A percentile compares a stretch with the other conserved stretches of the same genome.
Evolutionary conservation across 1,140 invertebrate species (phyloP).

Genomic region (Pseudachorutes palmiensis): DNA sequence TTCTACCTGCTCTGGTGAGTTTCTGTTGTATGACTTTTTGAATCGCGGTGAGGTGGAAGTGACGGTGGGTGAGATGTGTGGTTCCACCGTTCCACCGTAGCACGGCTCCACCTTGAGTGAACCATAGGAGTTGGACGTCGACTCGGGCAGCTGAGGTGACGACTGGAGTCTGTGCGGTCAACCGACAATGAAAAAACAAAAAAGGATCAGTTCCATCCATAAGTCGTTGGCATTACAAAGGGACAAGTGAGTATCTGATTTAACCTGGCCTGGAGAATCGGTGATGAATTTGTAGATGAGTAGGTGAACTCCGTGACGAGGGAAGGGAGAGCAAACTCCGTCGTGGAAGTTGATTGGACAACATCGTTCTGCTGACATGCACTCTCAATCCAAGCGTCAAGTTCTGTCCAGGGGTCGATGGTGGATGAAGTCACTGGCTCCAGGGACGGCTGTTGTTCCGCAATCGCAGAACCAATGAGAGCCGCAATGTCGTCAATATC

Average conservation of each 20-base stretch:
- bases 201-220: background rate
- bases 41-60: conserved; percentile 16
- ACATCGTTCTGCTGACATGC: conserved; percentile 51
- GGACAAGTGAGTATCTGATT: no score
- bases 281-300: conserved; percentile 4
- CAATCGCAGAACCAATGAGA: conserved; percentile 79
- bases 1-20: conserved; percentile 25
- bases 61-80: conserved; percentile 18
- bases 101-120: conserved; percentile 35
- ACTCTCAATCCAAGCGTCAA: conserved; percentile 72
- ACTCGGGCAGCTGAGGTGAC: conserved; percentile 35
- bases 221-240: background rate
- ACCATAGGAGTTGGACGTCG: conserved; percentile 32
- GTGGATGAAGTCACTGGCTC: conserved; percentile 36
- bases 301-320: background rate
- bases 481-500: conserved; percentile 80
- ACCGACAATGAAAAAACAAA: background rate
- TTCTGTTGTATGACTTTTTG: conserved; percentile 20
- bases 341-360: conserved; percentile 13
- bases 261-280: conserved; percentile 27
- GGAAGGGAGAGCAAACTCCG: conserved; percentile 15
- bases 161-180: conserved; percentile 15
- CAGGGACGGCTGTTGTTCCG: conserved; percentile 70
- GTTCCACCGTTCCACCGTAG: conserved; percentile 26
- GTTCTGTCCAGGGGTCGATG: conserved; percentile 41